Evolutionary conservation across 2,113 vertebrate genomes (phyloP).

Genomic region (Danionella cerebrum): DNA sequence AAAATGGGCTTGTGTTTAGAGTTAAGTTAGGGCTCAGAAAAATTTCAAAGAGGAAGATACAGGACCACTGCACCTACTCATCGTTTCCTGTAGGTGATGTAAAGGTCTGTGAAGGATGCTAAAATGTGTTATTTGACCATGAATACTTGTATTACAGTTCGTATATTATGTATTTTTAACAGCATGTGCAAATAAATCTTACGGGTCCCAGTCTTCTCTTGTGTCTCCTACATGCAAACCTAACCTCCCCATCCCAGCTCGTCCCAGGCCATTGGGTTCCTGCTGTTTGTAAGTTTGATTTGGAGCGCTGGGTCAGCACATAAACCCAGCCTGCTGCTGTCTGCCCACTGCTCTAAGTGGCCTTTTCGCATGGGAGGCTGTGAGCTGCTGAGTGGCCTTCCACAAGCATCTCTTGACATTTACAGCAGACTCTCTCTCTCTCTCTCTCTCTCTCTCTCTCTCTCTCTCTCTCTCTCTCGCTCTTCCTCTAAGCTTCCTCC

Average conservation of each 20-base stretch:
- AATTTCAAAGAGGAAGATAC: no score
- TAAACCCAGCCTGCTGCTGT: slow-evolving; percentile 20
- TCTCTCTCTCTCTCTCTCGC: slow-evolving; percentile 45
- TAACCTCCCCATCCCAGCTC: not conserved
- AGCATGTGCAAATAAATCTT: no score
- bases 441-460: slow-evolving; percentile 20
- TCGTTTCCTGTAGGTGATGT: no score
- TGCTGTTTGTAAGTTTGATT: slow-evolving; percentile 22
- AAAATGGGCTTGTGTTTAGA: no score
- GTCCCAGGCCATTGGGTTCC: slow-evolving; percentile 2
- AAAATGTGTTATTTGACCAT: no score
- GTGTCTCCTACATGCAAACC: not conserved
- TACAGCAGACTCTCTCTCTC: slow-evolving; percentile 37
- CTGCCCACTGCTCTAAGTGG: slow-evolving; percentile 27
- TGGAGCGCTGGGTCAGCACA: slow-evolving; percentile 29
- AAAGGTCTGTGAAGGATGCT: no score
- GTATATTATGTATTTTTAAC: no score
- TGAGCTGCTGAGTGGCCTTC: slow-evolving; percentile 20
- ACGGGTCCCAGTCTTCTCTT: no score
- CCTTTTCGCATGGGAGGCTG: slow-evolving; percentile 20
- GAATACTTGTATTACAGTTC: no score
- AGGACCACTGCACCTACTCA: no score
- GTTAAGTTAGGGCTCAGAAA: no score
- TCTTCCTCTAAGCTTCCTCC: slow-evolving; percentile 6
- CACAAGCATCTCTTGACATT: slow-evolving; percentile 67